These are phyloP conservation scores for Osmerus eperlanus DNA, from an alignment of 2,113 vertebrate species.

Conservation along the genomic window DNA sequence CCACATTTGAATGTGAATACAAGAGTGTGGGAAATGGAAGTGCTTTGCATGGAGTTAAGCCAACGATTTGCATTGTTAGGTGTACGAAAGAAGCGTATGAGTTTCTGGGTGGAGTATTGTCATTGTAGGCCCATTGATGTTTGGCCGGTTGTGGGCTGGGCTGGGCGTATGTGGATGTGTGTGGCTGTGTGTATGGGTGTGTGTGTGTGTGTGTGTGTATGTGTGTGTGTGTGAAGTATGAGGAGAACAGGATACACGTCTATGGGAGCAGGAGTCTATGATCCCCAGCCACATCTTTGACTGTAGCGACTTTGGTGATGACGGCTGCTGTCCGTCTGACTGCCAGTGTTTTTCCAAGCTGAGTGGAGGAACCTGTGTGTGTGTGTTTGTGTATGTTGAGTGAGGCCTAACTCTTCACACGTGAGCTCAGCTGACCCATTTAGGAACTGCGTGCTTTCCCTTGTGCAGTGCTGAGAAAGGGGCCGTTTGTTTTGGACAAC, in stretches of 20 bases:
- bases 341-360: slow-evolving; percentile 50
- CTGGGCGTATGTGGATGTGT: slow-evolving; percentile 13
- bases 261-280: neutral
- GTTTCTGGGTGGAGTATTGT: no score
- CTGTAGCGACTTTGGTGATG: slow-evolving; percentile 4
- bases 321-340: slow-evolving; percentile 30
- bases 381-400: slow-evolving; percentile 10
- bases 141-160: no score
- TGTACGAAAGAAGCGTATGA: neutral
- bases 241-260: no score
- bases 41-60: slow-evolving; percentile 37
- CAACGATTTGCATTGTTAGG: slow-evolving; percentile 41
- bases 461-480: slow-evolving; percentile 33
- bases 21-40: slow-evolving; percentile 24
- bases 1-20: neutral
- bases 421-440: slow-evolving; percentile 60
- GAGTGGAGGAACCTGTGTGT: slow-evolving; percentile 29
- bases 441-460: slow-evolving; percentile 33
- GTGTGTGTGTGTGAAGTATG: slow-evolving; percentile 1
- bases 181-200: slow-evolving; percentile 1
- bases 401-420: slow-evolving; percentile 36
- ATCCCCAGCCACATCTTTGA: neutral
- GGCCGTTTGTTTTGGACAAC: slow-evolving; percentile 51
- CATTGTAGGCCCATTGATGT: no score
- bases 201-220: neutral